Conservation (phyloP, 2,888 invertebrate species). For the Teleiodes luculella region DNA sequence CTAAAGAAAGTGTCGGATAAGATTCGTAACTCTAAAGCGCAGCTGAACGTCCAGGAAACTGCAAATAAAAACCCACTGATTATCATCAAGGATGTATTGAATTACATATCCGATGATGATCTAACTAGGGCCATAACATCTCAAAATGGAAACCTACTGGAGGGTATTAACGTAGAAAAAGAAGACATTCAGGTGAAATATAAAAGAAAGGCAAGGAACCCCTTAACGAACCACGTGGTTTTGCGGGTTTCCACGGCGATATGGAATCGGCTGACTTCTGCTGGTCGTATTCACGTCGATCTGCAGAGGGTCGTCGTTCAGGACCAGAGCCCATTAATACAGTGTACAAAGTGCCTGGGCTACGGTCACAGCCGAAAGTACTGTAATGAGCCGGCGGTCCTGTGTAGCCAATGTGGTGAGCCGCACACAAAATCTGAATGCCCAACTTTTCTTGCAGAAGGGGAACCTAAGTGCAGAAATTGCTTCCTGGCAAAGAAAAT, state of each 20-base stretch:
- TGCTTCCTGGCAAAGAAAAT: not conserved
- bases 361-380: constrained; percentile 10
- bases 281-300: not conserved
- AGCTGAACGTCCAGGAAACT: not conserved
- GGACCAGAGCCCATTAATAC: constrained; percentile 11
- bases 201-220: not conserved
- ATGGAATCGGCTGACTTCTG: not conserved
- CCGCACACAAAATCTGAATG: constrained; percentile 3
- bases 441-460: not conserved
- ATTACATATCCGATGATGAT: not conserved
- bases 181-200: not conserved
- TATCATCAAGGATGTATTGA: not conserved
- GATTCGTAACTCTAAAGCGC: not conserved
- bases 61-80: not conserved
- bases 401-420: constrained; percentile 16
- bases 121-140: not conserved
- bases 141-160: not conserved
- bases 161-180: not conserved
- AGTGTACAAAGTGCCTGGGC: constrained; percentile 11
- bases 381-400: not conserved
- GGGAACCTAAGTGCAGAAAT: not conserved
- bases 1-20: not conserved
- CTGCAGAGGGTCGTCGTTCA: not conserved
- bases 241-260: not conserved
- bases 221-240: not conserved